Percentiles rank a stretch among this genome's conserved stretches.
Evolutionary conservation across 23 tunicate genomes (phyloP).

Genomic region (Botrylloides violaceus): DNA sequence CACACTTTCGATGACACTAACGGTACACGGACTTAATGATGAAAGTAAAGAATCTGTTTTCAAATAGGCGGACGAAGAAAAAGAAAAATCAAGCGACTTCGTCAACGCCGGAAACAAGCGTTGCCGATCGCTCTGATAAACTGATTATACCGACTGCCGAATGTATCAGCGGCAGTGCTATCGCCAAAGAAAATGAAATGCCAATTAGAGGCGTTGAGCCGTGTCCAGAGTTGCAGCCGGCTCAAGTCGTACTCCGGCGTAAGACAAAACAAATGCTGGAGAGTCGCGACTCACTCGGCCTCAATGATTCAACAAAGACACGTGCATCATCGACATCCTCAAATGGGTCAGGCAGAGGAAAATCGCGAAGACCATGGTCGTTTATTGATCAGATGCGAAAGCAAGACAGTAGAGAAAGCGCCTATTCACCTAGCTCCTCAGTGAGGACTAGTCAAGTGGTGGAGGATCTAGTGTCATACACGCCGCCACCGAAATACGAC

Average conservation of each 20-base stretch:
- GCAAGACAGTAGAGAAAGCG: constrained; percentile 24
- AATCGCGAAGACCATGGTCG: constrained; percentile 24
- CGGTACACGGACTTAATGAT: not conserved
- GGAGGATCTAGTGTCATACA: constrained; percentile 1
- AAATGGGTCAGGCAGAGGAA: constrained; percentile 5
- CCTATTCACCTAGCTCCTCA: constrained; percentile 6
- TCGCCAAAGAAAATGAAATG: constrained; percentile 10
- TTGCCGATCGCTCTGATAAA: constrained; percentile 6
- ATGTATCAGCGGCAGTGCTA: not conserved
- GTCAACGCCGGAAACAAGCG: constrained; percentile 1
- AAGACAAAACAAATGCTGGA: not conserved
- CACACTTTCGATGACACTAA: not conserved
- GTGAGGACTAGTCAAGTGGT: constrained; percentile 4
- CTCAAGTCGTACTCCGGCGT: constrained; percentile 2
- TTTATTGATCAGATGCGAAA: constrained; percentile 14
- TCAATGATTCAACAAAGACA: not conserved
- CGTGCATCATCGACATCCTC: constrained; percentile 18
- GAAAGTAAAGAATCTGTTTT: constrained; percentile 23
- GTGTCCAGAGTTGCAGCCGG: not conserved
- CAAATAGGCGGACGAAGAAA: constrained; percentile 17
- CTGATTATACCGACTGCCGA: constrained; percentile 17
- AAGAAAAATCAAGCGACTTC: constrained; percentile 11
- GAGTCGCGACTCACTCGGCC: not conserved
- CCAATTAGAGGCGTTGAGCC: not conserved
- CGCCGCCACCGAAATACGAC: constrained; percentile 9